Conservation (phyloP, 2,888 invertebrate species). For the Tinea pellionella region DNA sequence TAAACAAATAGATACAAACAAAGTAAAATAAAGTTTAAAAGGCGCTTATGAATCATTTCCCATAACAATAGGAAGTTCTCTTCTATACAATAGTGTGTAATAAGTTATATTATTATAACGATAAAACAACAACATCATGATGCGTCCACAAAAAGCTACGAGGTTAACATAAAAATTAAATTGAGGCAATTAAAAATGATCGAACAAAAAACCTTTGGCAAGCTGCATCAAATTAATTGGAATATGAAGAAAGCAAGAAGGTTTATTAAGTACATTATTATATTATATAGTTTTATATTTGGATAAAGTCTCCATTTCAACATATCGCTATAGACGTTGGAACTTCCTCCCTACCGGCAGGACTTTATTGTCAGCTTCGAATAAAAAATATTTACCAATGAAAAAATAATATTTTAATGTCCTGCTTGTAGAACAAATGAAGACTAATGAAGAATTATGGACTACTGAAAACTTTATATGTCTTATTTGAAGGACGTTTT, state of each 20-base stretch:
- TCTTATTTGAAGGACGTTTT: no score
- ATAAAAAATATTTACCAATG: no score
- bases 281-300: no score
- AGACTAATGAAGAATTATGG: no score
- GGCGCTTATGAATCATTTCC: background rate
- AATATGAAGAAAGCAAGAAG: background rate
- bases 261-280: background rate
- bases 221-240: constrained; percentile 31
- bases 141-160: constrained; percentile 35
- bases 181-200: constrained; percentile 40
- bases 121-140: constrained; percentile 33
- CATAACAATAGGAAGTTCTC: constrained; percentile 5
- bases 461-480: no score
- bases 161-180: constrained; percentile 46
- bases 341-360: no score
- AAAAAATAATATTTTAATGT: no score
- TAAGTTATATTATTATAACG: background rate
- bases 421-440: no score
- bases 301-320: no score
- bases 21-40: background rate
- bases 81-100: background rate
- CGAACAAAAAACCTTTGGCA: constrained; percentile 32
- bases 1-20: background rate
- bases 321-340: no score
- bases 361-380: no score